Base-by-base conservation (phyloP, 1,140 invertebrate genomes). In the Coenobita brevimanus region DNA sequence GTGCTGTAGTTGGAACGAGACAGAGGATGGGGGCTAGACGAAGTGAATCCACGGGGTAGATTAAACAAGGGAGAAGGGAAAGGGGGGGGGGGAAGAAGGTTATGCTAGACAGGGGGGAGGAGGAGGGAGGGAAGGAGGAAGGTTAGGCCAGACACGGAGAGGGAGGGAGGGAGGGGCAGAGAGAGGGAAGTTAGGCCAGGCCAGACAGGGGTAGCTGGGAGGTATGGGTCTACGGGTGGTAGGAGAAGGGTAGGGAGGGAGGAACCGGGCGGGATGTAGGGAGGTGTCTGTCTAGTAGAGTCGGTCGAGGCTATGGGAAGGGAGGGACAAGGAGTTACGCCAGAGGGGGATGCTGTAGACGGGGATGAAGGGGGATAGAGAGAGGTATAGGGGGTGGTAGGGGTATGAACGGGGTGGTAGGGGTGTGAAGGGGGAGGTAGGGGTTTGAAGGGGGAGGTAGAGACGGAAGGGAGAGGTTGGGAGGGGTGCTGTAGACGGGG, bases 371-470 rank as follows among this genome's bases (percentile, higher is more conserved):
- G 30, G 43, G 30, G 73, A 38, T 33, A 76, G 73, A 46, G 64
- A 69, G 64, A 75, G 71, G 41, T 27, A 75, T 27, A 75, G 71
- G 41, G 71, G 41, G 71, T 36, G 71, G 41, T 27, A 75, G 71
- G 41, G 71, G 41, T 27, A 41, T 27, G 38, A 38, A 75, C 43
- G 38, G 15, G 36, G 43, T 41, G 73, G 15, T 24, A 43, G 33
- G 13, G 17, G 30, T 17, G 67, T 10, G 54, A n/a, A 71, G 73
- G 43, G 73, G 24, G 73, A 76, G 43, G 43, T 36, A 46, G 43
- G 27, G 73, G 43, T 13, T 24, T 38, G 24, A 43, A 76, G 36
- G 24, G 64, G 64, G 13, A 33, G 10, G 13, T 2, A 27, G n/a
- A n/a, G n/a, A 24, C n/a, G n/a, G 13, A 36, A 36, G 64, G 64